A percentile compares a stretch with the other conserved stretches of the same genome.
phyloP scores from a whole-genome alignment of 2,888 invertebrate genomes.

The Trichacis sp. region DNA sequence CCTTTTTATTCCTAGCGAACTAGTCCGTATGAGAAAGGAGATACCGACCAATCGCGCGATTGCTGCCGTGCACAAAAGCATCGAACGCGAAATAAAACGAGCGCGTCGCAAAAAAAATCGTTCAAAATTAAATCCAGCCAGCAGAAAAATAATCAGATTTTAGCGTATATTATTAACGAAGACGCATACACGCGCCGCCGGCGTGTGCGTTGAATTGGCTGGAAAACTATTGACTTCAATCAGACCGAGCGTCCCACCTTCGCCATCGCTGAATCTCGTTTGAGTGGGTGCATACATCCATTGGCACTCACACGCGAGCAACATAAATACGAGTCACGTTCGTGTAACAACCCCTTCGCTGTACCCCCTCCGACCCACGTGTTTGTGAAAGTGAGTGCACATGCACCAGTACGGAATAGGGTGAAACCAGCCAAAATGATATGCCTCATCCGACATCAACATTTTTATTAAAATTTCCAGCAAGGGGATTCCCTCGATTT shows the following conservation, averaged over 20 bases:
- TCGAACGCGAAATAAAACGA: constrained; percentile 54
- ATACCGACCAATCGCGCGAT: constrained; percentile 55
- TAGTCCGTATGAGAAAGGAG: constrained; percentile 17
- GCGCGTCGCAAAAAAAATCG: constrained; percentile 51
- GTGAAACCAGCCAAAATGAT: constrained; percentile 28
- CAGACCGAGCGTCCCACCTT: constrained; percentile 47
- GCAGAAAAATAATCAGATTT: constrained; percentile 68
- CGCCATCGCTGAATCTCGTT: constrained; percentile 25
- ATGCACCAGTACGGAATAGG: constrained; percentile 16
- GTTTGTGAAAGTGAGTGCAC: constrained; percentile 16
- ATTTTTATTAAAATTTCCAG: neutral
- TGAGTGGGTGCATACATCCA: constrained; percentile 24
- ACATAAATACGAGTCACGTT: constrained; percentile 37
- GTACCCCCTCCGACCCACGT: constrained; percentile 10
- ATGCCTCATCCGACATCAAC: constrained; percentile 1
- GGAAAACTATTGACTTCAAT: constrained; percentile 63
- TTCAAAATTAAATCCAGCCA: constrained; percentile 64
- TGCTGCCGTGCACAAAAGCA: constrained; percentile 53
- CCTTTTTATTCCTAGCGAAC: no score
- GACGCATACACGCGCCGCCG: constrained; percentile 45
- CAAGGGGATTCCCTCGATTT: neutral
- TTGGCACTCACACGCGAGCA: constrained; percentile 26
- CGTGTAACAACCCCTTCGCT: constrained; percentile 30
- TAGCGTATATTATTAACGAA: constrained; percentile 66
- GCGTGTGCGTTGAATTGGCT: constrained; percentile 39